phyloP scores from a whole-genome alignment of 2,113 vertebrate species.

The Cyprinodon brontotheroides region DNA sequence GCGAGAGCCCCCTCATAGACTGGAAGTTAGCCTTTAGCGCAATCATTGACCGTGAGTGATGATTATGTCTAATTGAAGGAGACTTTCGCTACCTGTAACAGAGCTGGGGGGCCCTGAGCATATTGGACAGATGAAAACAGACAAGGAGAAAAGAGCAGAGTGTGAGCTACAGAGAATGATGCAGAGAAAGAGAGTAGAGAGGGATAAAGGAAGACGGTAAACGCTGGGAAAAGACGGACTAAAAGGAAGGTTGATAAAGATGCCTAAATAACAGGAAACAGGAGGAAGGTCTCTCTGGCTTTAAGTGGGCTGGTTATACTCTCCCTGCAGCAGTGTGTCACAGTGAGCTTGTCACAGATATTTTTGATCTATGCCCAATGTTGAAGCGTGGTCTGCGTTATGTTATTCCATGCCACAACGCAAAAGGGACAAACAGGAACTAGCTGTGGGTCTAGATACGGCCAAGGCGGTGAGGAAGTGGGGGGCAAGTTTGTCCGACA shows the following conservation, averaged over 20 bases:
- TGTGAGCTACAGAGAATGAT: conserved; percentile 41
- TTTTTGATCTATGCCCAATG: no score
- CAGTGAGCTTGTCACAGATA: no score
- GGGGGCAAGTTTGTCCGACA: no score
- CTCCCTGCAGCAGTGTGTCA: no score
- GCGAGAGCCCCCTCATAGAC: conserved; percentile 96
- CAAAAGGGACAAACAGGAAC: no score
- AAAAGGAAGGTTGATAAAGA: conserved; percentile 8
- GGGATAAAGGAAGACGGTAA: conserved; percentile 12
- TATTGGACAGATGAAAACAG: conserved; percentile 72
- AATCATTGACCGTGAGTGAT: conserved; percentile 98
- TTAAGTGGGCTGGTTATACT: no score
- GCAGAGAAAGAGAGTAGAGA: conserved; percentile 21
- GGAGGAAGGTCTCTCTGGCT: neutral
- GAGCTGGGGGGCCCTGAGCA: conserved; percentile 85
- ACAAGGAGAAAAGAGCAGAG: conserved; percentile 42
- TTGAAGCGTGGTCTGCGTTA: no score
- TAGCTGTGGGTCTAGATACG: no score
- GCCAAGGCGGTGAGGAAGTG: no score
- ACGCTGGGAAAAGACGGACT: conserved; percentile 20
- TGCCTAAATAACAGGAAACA: neutral
- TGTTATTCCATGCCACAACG: no score
- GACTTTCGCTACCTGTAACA: conserved; percentile 98
- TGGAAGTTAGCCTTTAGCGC: conserved; percentile 98
- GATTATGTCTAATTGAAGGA: conserved; percentile 99